phyloP scores from a whole-genome alignment of 2,797 vertebrate species.

The Notolepis coatsorum region DNA sequence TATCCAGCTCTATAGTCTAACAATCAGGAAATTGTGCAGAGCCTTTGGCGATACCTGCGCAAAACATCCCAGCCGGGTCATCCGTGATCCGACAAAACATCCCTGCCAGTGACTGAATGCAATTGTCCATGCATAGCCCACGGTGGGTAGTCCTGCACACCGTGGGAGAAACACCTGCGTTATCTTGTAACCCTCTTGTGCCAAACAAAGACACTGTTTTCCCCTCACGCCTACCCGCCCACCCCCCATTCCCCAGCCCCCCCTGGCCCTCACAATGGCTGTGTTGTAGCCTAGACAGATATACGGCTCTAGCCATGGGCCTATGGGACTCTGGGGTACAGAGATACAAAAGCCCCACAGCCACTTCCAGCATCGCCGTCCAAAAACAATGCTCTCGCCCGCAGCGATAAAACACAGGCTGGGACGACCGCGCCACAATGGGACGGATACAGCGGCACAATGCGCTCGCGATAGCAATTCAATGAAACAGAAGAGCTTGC shows the following conservation, averaged over 20 bases:
- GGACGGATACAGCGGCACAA: slow-evolving; percentile 37
- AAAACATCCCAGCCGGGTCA: no score
- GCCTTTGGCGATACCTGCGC: no score
- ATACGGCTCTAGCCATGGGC: slow-evolving; percentile 70
- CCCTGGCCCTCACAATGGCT: slow-evolving; percentile 60
- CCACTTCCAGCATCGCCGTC: slow-evolving; percentile 59
- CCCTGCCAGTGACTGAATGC: no score
- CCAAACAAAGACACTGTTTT: slow-evolving; percentile 63
- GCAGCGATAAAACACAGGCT: slow-evolving; percentile 59
- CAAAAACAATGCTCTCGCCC: slow-evolving; percentile 58
- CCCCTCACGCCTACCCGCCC: slow-evolving; percentile 66
- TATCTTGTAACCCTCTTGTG: slow-evolving; percentile 61
- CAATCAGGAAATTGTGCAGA: no score
- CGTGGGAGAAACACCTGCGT: slow-evolving; percentile 53
- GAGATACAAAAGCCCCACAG: slow-evolving; percentile 73
- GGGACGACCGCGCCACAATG: slow-evolving; percentile 30
- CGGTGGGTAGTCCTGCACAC: no score
- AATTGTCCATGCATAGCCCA: no score
- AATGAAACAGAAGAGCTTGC: slow-evolving; percentile 17
- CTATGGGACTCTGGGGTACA: slow-evolving; percentile 68
- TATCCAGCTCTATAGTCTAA: slow-evolving; percentile 45
- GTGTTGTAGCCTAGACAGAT: slow-evolving; percentile 75
- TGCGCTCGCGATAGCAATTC: background rate
- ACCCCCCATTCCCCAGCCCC: slow-evolving; percentile 44
- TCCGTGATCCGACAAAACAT: no score